phyloP scores from a whole-genome alignment of 2,113 vertebrate genomes.

The Buteo buteo region DNA sequence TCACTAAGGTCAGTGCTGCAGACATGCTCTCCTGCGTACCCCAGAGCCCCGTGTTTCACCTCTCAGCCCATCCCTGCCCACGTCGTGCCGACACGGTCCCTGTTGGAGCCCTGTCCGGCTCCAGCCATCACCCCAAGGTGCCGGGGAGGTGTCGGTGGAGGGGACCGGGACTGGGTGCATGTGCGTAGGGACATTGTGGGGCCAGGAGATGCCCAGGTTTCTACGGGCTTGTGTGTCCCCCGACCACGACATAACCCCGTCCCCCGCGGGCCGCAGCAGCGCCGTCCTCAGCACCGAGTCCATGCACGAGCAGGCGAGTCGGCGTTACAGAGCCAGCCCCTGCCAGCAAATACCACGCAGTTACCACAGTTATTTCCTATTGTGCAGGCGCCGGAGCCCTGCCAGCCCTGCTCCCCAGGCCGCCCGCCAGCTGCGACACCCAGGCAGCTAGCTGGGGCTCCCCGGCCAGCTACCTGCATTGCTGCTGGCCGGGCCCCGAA shows the following conservation, averaged over 20 bases:
- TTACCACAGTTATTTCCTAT: conserved; percentile 48
- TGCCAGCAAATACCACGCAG: conserved; percentile 8
- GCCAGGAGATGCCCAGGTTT: neutral
- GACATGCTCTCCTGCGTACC: neutral
- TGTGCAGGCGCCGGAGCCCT: neutral
- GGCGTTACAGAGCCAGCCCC: neutral
- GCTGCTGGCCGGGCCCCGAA: accelerated
- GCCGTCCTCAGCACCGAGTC: neutral
- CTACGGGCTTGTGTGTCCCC: neutral
- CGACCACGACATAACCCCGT: accelerated
- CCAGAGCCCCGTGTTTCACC: neutral
- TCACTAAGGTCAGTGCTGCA: neutral
- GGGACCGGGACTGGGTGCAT: too few species aligned
- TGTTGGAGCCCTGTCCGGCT: neutral
- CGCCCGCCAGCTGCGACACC: neutral
- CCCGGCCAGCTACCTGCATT: neutral
- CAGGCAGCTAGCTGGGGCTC: neutral
- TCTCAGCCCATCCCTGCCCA: neutral
- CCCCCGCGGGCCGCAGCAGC: accelerated
- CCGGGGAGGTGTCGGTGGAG: neutral
- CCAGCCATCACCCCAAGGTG: neutral
- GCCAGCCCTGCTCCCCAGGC: neutral
- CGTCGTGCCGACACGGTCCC: accelerated
- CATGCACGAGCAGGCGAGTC: neutral
- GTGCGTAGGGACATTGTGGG: neutral